Base-by-base conservation (phyloP, 1,140 invertebrate genomes). In the Stenopsyche tienmushanensis region DNA sequence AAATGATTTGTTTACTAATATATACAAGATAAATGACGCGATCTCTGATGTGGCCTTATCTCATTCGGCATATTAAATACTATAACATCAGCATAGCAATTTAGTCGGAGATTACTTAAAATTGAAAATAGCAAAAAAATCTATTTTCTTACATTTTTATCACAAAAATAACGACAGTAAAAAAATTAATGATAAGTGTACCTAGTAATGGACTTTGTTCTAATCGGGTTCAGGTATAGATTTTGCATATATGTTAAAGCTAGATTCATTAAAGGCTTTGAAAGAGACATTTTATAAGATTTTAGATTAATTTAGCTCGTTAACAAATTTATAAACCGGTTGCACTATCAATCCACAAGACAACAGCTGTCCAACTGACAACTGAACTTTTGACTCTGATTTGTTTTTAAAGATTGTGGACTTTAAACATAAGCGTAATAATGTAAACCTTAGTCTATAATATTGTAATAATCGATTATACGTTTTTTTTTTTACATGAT, bases 171-270 rank as follows among this genome's bases (percentile, higher is more conserved):
- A n/a, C n/a, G n/a, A n/a, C n/a, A n/a, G n/a, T n/a, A n/a, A n/a
- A n/a, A n/a, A n/a, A n/a, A n/a, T n/a, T n/a, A n/a, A n/a, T n/a
- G 7, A 52, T 50, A 64, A 26, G 57, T 42, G 26, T 41, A 64
- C 88, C 88, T 88, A 26, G 86, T 89, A 53, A 90, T 76, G 21
- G 88, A 86, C 78, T 89, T 89, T 1, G 88, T 90, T 75, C 82
- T 85, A 18, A 90, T 77, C 1, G 88, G 88, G 77, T 84, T 82
- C 54, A 82, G 81, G 70, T 88, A 89, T 41, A 90, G 78, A 72
- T 86, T 86, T 67, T 85, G 82, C 68, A 90, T 83, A 78, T 90
- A 90, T 47, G 82, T 82, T 41, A 82, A 82, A 1, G 88, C 64
- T 23, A 88, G 76, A 67, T 84, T 83, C 70, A 86, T 84, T 65